Percentiles rank a stretch among this genome's conserved stretches.
These are phyloP conservation scores for Cyphomyrus discorhynchus DNA, from an alignment of 2,113 vertebrate species.

Conservation along the genomic window DNA sequence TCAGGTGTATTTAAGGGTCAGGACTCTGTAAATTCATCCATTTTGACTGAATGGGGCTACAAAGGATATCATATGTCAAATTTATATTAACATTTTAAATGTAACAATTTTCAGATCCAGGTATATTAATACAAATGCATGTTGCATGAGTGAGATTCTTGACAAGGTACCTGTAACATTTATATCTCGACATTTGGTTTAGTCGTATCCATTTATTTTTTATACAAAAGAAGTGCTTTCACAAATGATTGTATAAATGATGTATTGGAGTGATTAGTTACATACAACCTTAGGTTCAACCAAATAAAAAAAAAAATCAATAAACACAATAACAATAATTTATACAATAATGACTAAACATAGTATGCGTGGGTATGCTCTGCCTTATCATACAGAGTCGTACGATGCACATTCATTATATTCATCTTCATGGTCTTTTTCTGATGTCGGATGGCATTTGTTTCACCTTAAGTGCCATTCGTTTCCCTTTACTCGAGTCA, in stretches of 20 bases:
- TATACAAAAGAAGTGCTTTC: constrained; percentile 60
- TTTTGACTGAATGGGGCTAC: neutral
- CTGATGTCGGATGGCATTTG: constrained; percentile 39
- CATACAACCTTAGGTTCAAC: constrained; percentile 37
- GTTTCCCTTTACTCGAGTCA: constrained; percentile 87
- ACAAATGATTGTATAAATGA: constrained; percentile 44
- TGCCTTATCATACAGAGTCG: constrained; percentile 45
- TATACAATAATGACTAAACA: constrained; percentile 47
- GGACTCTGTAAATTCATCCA: neutral
- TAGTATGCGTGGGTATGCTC: constrained; percentile 41
- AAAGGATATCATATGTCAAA: neutral
- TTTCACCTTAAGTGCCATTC: constrained; percentile 38
- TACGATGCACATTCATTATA: constrained; percentile 42
- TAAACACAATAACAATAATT: constrained; percentile 37
- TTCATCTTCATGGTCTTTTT: constrained; percentile 44
- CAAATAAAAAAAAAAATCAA: constrained; percentile 27
- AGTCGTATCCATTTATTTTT: neutral
- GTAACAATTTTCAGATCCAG: neutral
- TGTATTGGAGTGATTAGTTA: constrained; percentile 40
- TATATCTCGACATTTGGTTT: neutral
- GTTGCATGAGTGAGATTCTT: too few species aligned
- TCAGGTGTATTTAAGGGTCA: neutral
- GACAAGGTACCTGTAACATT: neutral
- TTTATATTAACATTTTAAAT: constrained; percentile 4
- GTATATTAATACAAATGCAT: neutral